Evolutionary conservation across 2,888 invertebrate genomes (phyloP).

Genomic region (Pemphredon lugubris): DNA sequence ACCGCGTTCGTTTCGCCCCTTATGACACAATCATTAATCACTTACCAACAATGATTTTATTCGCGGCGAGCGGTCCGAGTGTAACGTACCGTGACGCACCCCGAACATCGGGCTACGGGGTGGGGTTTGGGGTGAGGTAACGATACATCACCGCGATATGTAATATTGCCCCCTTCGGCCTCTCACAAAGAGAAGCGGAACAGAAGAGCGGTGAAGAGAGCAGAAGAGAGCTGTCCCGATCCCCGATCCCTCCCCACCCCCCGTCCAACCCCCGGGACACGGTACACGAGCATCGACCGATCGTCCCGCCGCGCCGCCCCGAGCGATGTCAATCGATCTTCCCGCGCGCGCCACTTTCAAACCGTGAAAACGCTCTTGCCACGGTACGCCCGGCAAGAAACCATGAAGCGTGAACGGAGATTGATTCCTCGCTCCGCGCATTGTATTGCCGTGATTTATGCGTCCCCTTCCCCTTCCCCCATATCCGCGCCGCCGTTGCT

Average conservation of each 20-base stretch:
- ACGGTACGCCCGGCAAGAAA: constrained; percentile 44
- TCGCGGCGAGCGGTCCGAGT: constrained; percentile 71
- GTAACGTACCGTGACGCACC: constrained; percentile 69
- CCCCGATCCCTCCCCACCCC: too few species aligned
- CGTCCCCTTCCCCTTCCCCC: too few species aligned
- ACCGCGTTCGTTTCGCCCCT: constrained; percentile 51
- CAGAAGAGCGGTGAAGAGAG: constrained; percentile 29
- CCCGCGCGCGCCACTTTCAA: constrained; percentile 50
- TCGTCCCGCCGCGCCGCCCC: constrained; percentile 30
- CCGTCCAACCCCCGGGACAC: too few species aligned
- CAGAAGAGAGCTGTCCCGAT: constrained; percentile 51
- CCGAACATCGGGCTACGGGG: constrained; percentile 58
- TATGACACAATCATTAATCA: constrained; percentile 72
- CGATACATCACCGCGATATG: constrained; percentile 68
- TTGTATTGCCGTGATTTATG: constrained; percentile 48
- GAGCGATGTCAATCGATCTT: constrained; percentile 50
- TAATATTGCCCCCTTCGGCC: constrained; percentile 59
- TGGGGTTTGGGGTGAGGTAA: too few species aligned
- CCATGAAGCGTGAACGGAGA: constrained; percentile 47
- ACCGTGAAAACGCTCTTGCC: constrained; percentile 57
- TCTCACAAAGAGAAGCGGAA: constrained; percentile 37
- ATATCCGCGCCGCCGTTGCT: constrained; percentile 13
- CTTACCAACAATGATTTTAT: constrained; percentile 77
- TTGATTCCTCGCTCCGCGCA: constrained; percentile 47
- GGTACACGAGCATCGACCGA: constrained; percentile 36